phyloP scores from a whole-genome alignment of 2,888 invertebrate genomes.

The Lepidochitona cinerea region DNA sequence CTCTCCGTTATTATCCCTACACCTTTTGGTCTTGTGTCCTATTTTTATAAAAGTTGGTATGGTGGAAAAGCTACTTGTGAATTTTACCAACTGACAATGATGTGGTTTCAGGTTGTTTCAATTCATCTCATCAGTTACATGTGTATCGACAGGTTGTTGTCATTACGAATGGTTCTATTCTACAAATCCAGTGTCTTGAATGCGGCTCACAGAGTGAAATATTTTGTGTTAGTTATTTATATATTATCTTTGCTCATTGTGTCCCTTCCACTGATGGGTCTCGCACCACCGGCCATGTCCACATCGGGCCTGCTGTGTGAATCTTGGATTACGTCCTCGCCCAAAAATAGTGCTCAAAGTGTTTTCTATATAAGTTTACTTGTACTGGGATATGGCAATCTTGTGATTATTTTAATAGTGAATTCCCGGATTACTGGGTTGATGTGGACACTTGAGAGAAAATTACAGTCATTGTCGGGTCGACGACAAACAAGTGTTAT shows the following conservation, averaged over 20 bases:
- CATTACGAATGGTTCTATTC: slow-evolving; percentile 22
- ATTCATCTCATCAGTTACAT: slow-evolving; percentile 48
- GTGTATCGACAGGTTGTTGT: slow-evolving; percentile 40
- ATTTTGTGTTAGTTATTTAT: slow-evolving; percentile 35
- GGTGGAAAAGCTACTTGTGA: slow-evolving; percentile 51
- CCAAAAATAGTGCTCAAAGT: slow-evolving; percentile 28
- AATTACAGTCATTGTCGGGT: background rate
- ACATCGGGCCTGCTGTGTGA: slow-evolving; percentile 33
- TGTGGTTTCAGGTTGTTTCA: slow-evolving; percentile 47
- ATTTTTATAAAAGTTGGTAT: slow-evolving; percentile 49
- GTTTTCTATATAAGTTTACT: slow-evolving; percentile 45
- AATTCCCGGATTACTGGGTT: slow-evolving; percentile 25
- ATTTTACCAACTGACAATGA: slow-evolving; percentile 50
- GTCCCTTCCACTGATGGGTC: slow-evolving; percentile 47
- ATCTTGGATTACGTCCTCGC: slow-evolving; percentile 47
- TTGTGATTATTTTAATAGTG: slow-evolving; percentile 30
- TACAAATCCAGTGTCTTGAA: slow-evolving; percentile 11
- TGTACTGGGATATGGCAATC: slow-evolving; percentile 41
- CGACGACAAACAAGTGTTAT: slow-evolving; percentile 3
- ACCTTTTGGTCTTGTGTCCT: slow-evolving; percentile 50
- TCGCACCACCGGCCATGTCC: slow-evolving; percentile 43
- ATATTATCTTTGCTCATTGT: slow-evolving; percentile 39
- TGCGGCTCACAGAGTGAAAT: slow-evolving; percentile 26
- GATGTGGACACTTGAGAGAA: slow-evolving; percentile 24
- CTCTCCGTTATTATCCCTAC: slow-evolving; percentile 51